These are phyloP conservation scores for Stegodyphus dumicola DNA, from an alignment of 1,140 invertebrate species.

Conservation along the genomic window DNA sequence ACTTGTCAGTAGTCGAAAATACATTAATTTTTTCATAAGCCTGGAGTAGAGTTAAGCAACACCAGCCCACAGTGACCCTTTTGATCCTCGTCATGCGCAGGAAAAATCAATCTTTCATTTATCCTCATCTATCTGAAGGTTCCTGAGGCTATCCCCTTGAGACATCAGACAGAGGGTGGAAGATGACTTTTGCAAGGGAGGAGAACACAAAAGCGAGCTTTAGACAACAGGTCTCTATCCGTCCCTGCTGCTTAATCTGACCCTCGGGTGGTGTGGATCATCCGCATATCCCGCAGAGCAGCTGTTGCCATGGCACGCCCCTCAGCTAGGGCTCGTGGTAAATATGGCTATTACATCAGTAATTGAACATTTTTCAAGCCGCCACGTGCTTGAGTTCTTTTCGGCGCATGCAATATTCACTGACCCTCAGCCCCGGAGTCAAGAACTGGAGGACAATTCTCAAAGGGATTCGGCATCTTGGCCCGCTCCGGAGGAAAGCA, in stretches of 20 bases:
- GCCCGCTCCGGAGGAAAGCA: background rate
- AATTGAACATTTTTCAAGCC: conserved; percentile 60
- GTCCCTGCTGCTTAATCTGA: conserved; percentile 46
- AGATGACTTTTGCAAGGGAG: conserved; percentile 41
- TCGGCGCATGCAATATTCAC: conserved; percentile 53
- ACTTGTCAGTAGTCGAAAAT: conserved; percentile 37
- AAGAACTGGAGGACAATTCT: conserved; percentile 30
- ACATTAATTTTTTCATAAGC: conserved; percentile 56
- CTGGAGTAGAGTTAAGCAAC: conserved; percentile 30
- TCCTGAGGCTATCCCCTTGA: background rate
- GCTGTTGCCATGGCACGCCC: conserved; percentile 44
- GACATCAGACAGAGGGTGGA: conserved; percentile 4
- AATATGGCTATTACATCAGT: conserved; percentile 60
- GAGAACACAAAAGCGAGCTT: conserved; percentile 28
- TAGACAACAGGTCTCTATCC: conserved; percentile 55
- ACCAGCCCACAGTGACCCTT: conserved; percentile 39
- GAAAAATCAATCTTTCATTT: conserved; percentile 56
- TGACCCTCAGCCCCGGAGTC: conserved; percentile 9
- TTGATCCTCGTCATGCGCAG: conserved; percentile 44
- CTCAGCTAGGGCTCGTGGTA: conserved; percentile 34
- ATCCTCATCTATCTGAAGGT: background rate
- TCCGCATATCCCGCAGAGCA: conserved; percentile 42
- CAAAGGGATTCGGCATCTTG: conserved; percentile 20
- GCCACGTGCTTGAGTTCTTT: conserved; percentile 42
- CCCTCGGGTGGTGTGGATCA: conserved; percentile 51